Base-by-base conservation (phyloP, 2,888 invertebrate species). In the Carabus problematicus region DNA sequence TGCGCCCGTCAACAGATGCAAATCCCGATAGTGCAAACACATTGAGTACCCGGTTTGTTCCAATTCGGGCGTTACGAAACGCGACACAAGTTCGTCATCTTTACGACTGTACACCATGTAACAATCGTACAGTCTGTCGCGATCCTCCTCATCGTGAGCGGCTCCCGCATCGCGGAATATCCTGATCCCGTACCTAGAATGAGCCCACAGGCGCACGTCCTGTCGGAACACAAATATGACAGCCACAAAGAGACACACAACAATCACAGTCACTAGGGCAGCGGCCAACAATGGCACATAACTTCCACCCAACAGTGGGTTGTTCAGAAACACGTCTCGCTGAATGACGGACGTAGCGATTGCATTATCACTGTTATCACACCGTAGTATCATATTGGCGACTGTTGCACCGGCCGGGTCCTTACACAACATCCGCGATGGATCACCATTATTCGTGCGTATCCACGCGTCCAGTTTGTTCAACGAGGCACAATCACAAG, bases 31-130 rank as follows among this genome's bases (percentile, higher is more conserved):
- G 86, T 82, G 90, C 73, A 91, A 83, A 77, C 90, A 90, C 71
- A 95, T 84, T 4, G 88, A 83, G 74, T 89, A 84, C n/a, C 87
- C 85, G 41, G 86, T 84, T 77, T 90, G 91, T 81, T 94, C 93
- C 72, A 94, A 81, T 77, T 92, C 91, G 76, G 80, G 89, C 84
- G 83, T 93, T 77, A 84, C 89, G 81, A 84, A 90, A 81, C 82
- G 88, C 80, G 81, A 90, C 84, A 87, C 87, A 77, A 85, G 89
- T 85, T 84, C 90, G 82, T 85, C 92, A 86, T 94, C 94, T 75
- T 91, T 87, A 74, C 89, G 88, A 80, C 92, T 91, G 84, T 95
- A 95, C 72, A 93, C 89, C 79, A 95, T 88, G 83, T 95, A 95
- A 70, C 93, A 94, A 80, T 95, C 88, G 85, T 92, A 87, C 76